These are phyloP conservation scores for Leucosticte australis DNA, from an alignment of 2,113 vertebrate genomes.

Conservation along the genomic window DNA sequence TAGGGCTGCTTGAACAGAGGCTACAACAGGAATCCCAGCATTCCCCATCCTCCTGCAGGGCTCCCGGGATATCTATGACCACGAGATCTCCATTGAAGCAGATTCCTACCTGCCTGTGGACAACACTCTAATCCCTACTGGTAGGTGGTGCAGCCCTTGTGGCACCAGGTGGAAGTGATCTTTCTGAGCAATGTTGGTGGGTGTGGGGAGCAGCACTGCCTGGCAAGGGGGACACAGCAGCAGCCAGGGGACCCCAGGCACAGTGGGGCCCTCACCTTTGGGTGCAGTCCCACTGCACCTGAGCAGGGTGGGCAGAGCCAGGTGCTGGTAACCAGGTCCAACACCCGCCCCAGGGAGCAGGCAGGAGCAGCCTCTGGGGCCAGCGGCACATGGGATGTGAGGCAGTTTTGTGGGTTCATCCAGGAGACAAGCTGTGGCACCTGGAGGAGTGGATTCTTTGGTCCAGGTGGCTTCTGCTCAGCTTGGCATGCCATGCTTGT, in stretches of 20 bases:
- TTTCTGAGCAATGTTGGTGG: neutral
- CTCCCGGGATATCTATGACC: conserved; percentile 81
- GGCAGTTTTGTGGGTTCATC: neutral
- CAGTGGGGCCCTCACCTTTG: neutral
- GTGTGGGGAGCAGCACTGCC: neutral
- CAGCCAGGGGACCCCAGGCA: neutral
- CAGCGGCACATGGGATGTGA: neutral
- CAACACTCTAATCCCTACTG: conserved; percentile 82
- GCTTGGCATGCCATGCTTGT: neutral
- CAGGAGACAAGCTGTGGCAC: neutral
- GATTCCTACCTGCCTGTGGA: conserved; percentile 87
- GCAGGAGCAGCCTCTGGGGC: neutral
- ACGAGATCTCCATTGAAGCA: conserved; percentile 82
- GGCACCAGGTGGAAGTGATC: neutral
- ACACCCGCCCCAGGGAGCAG: neutral
- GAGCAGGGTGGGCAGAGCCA: neutral
- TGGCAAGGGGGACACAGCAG: neutral
- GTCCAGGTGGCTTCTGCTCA: neutral
- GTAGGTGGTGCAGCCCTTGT: conserved; percentile 32
- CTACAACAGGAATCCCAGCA: neutral
- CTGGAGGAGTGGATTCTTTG: neutral
- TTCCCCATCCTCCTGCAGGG: conserved; percentile 67
- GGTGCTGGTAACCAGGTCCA: neutral
- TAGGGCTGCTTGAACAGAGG: neutral
- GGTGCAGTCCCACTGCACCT: neutral